phyloP scores from a whole-genome alignment of 2,888 invertebrate genomes.

The Tethea ocularis region DNA sequence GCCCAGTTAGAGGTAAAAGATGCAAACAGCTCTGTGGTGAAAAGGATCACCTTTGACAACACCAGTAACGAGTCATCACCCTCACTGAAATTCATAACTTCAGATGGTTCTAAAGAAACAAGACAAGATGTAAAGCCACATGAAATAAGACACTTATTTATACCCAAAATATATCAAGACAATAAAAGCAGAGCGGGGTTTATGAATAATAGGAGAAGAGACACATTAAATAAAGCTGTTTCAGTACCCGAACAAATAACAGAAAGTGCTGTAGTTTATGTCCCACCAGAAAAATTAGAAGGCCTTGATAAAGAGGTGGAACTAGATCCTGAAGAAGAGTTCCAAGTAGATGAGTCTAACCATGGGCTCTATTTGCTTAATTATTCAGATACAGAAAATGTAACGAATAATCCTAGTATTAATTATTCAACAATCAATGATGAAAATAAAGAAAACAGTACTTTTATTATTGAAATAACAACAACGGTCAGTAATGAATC shows the following conservation, averaged over 20 bases:
- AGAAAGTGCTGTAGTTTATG: constrained; percentile 66
- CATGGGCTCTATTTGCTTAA: constrained; percentile 79
- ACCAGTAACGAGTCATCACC: constrained; percentile 65
- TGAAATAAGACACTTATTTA: constrained; percentile 73
- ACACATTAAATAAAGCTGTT: constrained; percentile 51
- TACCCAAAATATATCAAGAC: constrained; percentile 69
- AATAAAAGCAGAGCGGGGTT: constrained; percentile 70
- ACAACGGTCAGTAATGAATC: constrained; percentile 31
- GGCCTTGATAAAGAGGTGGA: constrained; percentile 74
- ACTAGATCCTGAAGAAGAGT: constrained; percentile 79
- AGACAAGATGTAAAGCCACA: constrained; percentile 74
- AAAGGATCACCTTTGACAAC: constrained; percentile 70
- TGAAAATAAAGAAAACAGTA: constrained; percentile 49
- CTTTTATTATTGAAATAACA: constrained; percentile 42
- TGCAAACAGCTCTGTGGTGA: constrained; percentile 67
- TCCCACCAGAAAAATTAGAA: constrained; percentile 77
- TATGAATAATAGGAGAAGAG: constrained; percentile 69
- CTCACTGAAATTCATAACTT: constrained; percentile 61
- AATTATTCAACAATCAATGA: constrained; percentile 51
- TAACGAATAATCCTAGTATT: constrained; percentile 55
- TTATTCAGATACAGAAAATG: constrained; percentile 76
- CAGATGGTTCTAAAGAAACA: constrained; percentile 70
- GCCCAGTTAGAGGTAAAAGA: constrained; percentile 76
- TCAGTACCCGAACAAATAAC: constrained; percentile 57
- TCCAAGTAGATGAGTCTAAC: constrained; percentile 82